Evolutionary conservation across 2,888 invertebrate species (phyloP).

Genomic region (Diarsia rubi): DNA sequence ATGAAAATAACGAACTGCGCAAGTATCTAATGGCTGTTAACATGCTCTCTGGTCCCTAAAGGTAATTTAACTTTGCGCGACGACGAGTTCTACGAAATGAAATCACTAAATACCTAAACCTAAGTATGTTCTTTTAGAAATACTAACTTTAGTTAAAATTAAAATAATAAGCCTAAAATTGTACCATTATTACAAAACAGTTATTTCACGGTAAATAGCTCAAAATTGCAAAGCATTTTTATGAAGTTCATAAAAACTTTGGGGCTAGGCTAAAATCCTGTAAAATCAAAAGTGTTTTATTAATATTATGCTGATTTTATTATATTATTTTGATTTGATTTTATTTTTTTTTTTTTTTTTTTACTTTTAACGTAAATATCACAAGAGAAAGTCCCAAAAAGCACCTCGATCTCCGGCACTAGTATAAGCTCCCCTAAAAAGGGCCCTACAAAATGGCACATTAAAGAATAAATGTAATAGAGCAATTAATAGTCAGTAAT

Average conservation of each 20-base stretch:
- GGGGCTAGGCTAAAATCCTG: no score
- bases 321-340: no score
- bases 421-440: not conserved
- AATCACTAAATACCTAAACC: no score
- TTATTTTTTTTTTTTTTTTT: no score
- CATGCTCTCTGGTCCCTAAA: conserved; percentile 39
- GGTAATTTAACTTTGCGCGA: conserved; percentile 44
- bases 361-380: not conserved
- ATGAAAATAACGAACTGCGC: conserved; percentile 52
- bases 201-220: not conserved
- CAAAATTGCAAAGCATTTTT: no score
- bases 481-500: not conserved
- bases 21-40: conserved; percentile 39
- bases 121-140: not conserved
- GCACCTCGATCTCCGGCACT: not conserved
- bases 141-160: not conserved
- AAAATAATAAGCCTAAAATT: not conserved
- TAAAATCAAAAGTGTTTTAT: not conserved
- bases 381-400: no score
- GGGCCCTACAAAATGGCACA: not conserved
- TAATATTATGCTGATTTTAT: not conserved
- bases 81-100: not conserved
- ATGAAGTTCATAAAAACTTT: not conserved
- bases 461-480: no score
- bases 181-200: not conserved